A percentile compares a stretch with the other conserved stretches of the same genome.
Conservation (phyloP, 2,113 vertebrate species). For the Collichthys lucidus region DNA sequence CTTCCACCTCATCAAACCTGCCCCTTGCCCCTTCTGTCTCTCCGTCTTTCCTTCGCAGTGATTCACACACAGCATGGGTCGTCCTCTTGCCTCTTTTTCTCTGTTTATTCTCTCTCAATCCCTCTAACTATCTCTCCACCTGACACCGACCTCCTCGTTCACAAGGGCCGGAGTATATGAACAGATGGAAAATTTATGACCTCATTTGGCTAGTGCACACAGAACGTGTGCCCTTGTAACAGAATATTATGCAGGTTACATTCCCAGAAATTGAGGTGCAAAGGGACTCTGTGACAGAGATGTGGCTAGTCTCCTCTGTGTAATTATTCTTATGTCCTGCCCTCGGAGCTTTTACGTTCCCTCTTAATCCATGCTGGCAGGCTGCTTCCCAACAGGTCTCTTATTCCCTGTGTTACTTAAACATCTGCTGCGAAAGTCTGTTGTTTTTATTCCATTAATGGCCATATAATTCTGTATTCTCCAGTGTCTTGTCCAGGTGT, state of each 20-base stretch:
- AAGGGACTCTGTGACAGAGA: conserved; percentile 40
- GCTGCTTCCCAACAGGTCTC: conserved; percentile 30
- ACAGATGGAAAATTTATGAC: conserved; percentile 37
- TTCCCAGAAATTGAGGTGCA: conserved; percentile 24
- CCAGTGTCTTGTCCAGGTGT: conserved; percentile 15
- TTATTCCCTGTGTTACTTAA: neutral
- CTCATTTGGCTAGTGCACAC: conserved; percentile 2
- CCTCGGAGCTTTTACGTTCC: conserved; percentile 47
- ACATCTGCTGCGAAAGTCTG: conserved; percentile 39
- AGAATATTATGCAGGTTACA: conserved; percentile 34
- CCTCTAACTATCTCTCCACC: neutral
- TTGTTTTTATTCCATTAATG: conserved; percentile 31
- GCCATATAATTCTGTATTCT: conserved; percentile 20
- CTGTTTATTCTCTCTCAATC: conserved; percentile 2
- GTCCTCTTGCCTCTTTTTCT: conserved; percentile 41
- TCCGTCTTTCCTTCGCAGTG: conserved; percentile 50
- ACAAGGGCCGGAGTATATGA: neutral
- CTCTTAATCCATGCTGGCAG: conserved; percentile 52
- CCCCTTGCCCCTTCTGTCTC: conserved; percentile 63
- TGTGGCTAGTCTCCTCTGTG: conserved; percentile 40
- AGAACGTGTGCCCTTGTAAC: conserved; percentile 2
- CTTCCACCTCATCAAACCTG: conserved; percentile 76
- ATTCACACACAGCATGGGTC: conserved; percentile 52
- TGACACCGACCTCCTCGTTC: neutral
- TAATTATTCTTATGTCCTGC: conserved; percentile 54